These are phyloP conservation scores for Rissa tridactyla DNA, from an alignment of 2,113 vertebrate genomes.

Conservation along the genomic window DNA sequence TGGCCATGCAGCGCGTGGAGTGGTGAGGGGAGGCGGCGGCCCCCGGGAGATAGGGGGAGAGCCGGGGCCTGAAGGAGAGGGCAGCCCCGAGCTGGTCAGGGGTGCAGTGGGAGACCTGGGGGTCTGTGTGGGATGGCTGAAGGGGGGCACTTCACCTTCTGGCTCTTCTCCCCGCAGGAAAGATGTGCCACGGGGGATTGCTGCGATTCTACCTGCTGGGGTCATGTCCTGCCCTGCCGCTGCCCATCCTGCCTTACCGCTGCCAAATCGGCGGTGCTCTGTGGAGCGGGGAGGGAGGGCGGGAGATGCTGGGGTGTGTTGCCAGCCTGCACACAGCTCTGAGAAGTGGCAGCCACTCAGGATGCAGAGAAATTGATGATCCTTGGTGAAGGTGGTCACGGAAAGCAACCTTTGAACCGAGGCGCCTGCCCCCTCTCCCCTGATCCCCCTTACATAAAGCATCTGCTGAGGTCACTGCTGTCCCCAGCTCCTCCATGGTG, in stretches of 20 bases:
- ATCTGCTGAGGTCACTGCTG: conserved; percentile 45
- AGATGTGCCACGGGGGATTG: rapidly evolving
- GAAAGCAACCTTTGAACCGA: not conserved
- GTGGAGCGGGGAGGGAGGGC: not conserved
- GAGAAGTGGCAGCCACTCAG: not conserved
- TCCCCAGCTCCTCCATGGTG: not conserved
- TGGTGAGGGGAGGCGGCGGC: not conserved
- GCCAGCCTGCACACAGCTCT: not conserved
- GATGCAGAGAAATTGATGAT: not conserved
- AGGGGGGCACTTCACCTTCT: not conserved
- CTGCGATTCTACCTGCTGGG: not conserved
- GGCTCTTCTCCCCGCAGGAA: not conserved
- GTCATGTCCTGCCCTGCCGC: not conserved
- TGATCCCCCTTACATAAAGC: conserved; percentile 22
- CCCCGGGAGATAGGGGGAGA: rapidly evolving
- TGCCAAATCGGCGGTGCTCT: not conserved
- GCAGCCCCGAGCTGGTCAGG: not conserved
- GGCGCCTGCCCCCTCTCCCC: not conserved
- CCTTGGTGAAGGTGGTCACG: not conserved
- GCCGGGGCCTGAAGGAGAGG: not conserved
- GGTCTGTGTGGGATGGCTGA: not conserved
- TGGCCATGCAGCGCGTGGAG: not conserved
- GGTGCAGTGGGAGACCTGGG: not conserved
- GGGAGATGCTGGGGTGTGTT: not conserved
- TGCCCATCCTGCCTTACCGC: not conserved